Conservation (phyloP, 1,140 invertebrate species). For the Aphis craccivora region DNA sequence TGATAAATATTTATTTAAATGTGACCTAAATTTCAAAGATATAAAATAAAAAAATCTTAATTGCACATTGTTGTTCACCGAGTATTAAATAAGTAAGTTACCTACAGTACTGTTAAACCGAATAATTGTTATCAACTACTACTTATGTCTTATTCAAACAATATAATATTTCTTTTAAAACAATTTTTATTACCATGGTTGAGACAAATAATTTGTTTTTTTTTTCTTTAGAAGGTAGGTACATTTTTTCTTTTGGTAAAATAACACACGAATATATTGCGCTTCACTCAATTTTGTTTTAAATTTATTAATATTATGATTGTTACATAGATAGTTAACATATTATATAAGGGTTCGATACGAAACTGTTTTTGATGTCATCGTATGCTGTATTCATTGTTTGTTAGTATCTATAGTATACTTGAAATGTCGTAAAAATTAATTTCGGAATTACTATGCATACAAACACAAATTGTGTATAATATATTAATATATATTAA, state of each 20-base stretch:
- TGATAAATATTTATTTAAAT: constrained; percentile 11
- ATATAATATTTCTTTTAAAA: neutral
- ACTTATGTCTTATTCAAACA: neutral
- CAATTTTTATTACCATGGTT: neutral
- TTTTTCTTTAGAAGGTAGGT: neutral
- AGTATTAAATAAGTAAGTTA: neutral
- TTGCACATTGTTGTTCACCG: neutral
- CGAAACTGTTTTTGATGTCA: neutral
- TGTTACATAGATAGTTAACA: neutral
- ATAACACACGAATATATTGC: neutral
- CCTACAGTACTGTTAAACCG: neutral
- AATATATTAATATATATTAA: too few relatives aligned
- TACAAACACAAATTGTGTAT: neutral
- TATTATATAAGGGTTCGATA: neutral
- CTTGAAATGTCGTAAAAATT: neutral
- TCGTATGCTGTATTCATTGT: neutral
- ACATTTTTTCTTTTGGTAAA: neutral
- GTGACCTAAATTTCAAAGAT: neutral
- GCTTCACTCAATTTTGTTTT: neutral
- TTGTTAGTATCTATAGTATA: neutral
- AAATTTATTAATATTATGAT: neutral
- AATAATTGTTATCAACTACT: neutral
- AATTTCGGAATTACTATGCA: neutral
- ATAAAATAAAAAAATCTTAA: neutral
- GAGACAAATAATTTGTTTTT: neutral